Base-by-base conservation (phyloP, 1,140 invertebrate species). In the Ridgeia piscesae region DNA sequence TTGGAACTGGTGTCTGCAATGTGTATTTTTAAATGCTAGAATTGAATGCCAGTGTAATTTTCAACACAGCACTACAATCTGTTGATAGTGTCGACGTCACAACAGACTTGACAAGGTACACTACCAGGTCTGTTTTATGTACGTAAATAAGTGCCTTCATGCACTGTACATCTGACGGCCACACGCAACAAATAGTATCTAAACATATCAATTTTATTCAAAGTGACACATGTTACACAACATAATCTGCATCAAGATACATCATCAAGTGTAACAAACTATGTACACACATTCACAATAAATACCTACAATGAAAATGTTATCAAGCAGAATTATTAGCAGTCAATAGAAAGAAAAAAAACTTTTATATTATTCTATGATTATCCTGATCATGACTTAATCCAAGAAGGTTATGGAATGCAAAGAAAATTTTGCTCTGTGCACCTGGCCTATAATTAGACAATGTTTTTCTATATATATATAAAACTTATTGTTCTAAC, bases 41-140 rank as follows among this genome's bases (percentile, higher is more conserved):
- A 77, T 77, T 8, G 58, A 14, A 77, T 77, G 27, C 2, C 58
- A 42, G 42, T 42, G 42, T 77, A 9, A 77, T 77, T 14, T 31
- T 77, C 2, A 77, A 21, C 58, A 21, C 58, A 77, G 58, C 58
- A 77, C 58, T 21, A 77, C 58, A 77, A 77, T 77, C 58, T 77
- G 58, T 77, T 77, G 58, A 77, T 21, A 77, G 58, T 77, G 58
- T 21, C 58, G 58, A 77, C 58, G 58, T 77, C 58, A 77, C 58
- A 77, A 77, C 58, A 77, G 58, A 77, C 58, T 77, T 77, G 58
- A 77, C 58, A 77, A 31, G 58, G 58, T 77, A 21, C 4, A 31
- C 58, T 77, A 77, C 58, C 58, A 77, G 58, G 58, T 77, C 58
- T 77, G 58, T 77, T 77, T 77, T 77, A 77, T 77, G 58, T 77